Evolutionary conservation across 2,797 vertebrate species (phyloP).

Genomic region (Hippoglossus hippoglossus): DNA sequence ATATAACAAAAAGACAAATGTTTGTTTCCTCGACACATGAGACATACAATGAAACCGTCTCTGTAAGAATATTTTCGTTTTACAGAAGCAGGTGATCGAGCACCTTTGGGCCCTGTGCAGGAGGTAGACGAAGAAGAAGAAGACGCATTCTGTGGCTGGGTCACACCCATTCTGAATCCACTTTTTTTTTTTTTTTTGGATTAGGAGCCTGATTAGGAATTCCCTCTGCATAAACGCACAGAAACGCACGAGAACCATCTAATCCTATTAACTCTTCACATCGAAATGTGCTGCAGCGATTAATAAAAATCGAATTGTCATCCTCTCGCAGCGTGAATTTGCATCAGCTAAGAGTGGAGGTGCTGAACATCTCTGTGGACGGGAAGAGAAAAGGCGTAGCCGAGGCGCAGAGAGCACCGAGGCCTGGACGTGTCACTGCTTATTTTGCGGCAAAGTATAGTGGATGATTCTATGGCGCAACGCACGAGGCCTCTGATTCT

Average conservation of each 20-base stretch:
- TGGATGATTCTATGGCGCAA: conserved; percentile 7
- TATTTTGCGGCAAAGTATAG: conserved; percentile 15
- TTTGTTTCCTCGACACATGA: background rate
- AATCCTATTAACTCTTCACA: conserved; percentile 64
- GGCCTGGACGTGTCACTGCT: conserved; percentile 19
- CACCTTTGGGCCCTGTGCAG: conserved; percentile 55
- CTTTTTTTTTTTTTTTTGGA: background rate
- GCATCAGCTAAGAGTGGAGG: background rate
- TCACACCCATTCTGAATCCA: conserved; percentile 68
- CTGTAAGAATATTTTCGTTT: no score
- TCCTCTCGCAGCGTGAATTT: background rate
- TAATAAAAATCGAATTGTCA: conserved; percentile 12
- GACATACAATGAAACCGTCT: background rate
- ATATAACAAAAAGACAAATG: background rate
- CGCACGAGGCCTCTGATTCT: conserved; percentile 31
- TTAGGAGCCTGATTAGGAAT: conserved; percentile 59
- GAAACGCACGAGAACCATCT: conserved; percentile 43
- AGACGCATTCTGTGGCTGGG: conserved; percentile 60
- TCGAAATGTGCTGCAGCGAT: conserved; percentile 40
- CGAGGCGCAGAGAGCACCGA: background rate
- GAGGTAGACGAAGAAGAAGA: conserved; percentile 14
- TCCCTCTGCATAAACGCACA: conserved; percentile 44
- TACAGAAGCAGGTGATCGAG: conserved; percentile 21
- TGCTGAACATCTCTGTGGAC: background rate
- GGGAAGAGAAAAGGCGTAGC: background rate